Percentiles rank a stretch among this genome's conserved stretches.
phyloP scores from a whole-genome alignment of 2,113 vertebrate genomes.

The Paralichthys olivaceus region DNA sequence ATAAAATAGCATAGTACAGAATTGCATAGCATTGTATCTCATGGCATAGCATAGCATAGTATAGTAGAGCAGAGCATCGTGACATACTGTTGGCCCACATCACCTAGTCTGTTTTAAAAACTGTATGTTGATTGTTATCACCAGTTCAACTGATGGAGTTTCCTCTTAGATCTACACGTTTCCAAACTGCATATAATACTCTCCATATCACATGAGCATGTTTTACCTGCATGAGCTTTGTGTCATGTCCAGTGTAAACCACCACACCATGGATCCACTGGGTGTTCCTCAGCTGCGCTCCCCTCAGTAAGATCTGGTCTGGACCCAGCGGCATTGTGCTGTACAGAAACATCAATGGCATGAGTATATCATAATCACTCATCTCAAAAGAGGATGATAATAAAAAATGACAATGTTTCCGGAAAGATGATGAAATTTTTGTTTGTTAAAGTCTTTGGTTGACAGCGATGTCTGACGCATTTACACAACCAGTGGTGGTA shows the following conservation, averaged over 20 bases:
- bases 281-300: slow-evolving; percentile 96
- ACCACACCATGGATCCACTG: slow-evolving; percentile 98
- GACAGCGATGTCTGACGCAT: neutral
- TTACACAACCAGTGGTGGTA: neutral
- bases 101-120: neutral
- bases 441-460: neutral
- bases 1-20: too few relatives aligned
- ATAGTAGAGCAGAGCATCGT: too few relatives aligned
- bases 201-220: neutral
- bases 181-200: neutral
- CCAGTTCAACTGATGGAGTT: neutral
- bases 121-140: neutral
- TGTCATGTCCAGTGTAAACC: slow-evolving; percentile 98
- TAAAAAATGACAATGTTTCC: too few relatives aligned
- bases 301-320: slow-evolving; percentile 96
- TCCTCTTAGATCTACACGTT: neutral
- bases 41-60: too few relatives aligned
- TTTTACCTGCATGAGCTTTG: slow-evolving; percentile 98
- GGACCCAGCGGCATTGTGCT: slow-evolving; percentile 93
- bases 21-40: too few relatives aligned
- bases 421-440: neutral
- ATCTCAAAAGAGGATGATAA: neutral
- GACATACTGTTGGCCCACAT: too few relatives aligned
- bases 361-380: neutral
- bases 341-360: slow-evolving; percentile 47